phyloP scores from a whole-genome alignment of 92 coral and sea anemone genomes.

The Scolanthus callimorphus region DNA sequence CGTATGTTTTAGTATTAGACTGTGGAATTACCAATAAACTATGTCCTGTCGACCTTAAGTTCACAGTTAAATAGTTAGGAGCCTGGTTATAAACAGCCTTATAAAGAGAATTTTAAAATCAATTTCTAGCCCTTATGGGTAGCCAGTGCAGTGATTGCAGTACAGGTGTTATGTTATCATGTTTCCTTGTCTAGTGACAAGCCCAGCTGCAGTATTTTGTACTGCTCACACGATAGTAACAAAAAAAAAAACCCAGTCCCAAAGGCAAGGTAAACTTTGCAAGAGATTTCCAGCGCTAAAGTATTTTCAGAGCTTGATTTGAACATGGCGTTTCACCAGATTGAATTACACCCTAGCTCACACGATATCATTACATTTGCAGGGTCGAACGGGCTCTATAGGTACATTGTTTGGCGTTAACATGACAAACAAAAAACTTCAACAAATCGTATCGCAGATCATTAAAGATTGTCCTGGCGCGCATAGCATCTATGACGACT shows the following conservation, averaged over 20 bases:
- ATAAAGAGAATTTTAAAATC: too few species aligned
- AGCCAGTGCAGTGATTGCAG: too few species aligned
- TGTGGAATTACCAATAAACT: too few species aligned
- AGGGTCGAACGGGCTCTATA: conserved; percentile 39
- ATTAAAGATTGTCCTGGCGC: conserved; percentile 56
- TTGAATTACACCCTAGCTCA: conserved; percentile 50
- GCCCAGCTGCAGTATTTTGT: too few species aligned
- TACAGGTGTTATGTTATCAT: too few species aligned
- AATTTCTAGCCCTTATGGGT: too few species aligned
- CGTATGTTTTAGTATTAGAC: too few species aligned
- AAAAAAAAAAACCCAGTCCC: conserved; percentile 54
- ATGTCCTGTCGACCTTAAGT: too few species aligned
- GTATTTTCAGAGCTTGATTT: conserved; percentile 48
- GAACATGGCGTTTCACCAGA: conserved; percentile 59
- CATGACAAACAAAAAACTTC: conserved; percentile 40
- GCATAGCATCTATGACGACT: conserved; percentile 47
- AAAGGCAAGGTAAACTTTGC: conserved; percentile 47
- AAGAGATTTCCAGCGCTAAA: conserved; percentile 53
- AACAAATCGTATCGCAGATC: conserved; percentile 51
- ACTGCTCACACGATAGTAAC: too few species aligned
- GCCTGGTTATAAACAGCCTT: too few species aligned
- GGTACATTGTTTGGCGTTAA: conserved; percentile 35
- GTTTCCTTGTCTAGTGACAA: too few species aligned
- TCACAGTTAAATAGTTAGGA: too few species aligned
- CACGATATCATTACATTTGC: conserved; percentile 67